Percentiles rank a stretch among this genome's conserved stretches.
These are phyloP conservation scores for Odontothrips loti DNA, from an alignment of 2,888 invertebrate species.

Conservation along the genomic window DNA sequence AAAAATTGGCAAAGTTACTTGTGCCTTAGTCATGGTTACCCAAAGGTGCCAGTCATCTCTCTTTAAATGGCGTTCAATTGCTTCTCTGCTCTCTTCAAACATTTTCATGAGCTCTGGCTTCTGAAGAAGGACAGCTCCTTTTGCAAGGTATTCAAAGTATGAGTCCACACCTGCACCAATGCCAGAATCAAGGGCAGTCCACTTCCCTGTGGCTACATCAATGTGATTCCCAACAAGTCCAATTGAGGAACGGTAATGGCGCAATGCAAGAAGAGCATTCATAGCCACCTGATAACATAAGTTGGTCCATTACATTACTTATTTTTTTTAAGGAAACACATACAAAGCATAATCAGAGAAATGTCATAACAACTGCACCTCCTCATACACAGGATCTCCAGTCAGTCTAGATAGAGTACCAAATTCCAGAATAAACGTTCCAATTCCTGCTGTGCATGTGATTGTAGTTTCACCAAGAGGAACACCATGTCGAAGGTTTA, in stretches of 20 bases:
- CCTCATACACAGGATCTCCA: conserved; percentile 91
- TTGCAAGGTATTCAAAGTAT: conserved; percentile 96
- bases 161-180: conserved; percentile 96
- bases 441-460: conserved; percentile 97
- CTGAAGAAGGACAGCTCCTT: conserved; percentile 87
- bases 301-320: conserved; percentile 28
- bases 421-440: conserved; percentile 95
- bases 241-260: conserved; percentile 78
- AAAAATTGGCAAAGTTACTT: conserved; percentile 94
- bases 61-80: conserved; percentile 74
- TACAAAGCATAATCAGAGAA: conserved; percentile 1
- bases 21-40: conserved; percentile 97
- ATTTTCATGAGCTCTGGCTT: conserved; percentile 86
- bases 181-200: conserved; percentile 98
- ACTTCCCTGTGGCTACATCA: conserved; percentile 87
- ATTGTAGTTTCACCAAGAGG: conserved; percentile 92
- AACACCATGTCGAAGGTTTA: conserved; percentile 85
- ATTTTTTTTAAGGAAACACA: conserved; percentile 19
- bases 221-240: conserved; percentile 96
- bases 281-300: conserved; percentile 65
- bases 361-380: conserved; percentile 50
- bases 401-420: conserved; percentile 89
- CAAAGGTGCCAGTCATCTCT: conserved; percentile 98
- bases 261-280: conserved; percentile 84
- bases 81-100: conserved; percentile 72